phyloP scores from a whole-genome alignment of 53 echinoderm and acorn worm species.

The Arbacia lixula region DNA sequence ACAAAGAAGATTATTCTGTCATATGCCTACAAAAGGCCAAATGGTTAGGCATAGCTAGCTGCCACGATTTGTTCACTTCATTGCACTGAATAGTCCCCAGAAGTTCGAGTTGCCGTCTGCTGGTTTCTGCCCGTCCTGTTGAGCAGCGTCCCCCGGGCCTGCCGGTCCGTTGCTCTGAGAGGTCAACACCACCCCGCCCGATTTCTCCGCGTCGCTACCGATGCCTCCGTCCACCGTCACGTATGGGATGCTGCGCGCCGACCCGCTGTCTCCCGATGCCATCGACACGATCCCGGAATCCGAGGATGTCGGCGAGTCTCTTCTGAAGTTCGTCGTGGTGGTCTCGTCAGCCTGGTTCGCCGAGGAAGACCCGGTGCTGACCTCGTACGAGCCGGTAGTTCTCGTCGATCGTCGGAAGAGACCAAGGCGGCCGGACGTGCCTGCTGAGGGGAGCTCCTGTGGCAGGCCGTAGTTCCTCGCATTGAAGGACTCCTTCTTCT shows the following conservation, averaged over 20 bases:
- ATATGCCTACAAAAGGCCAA: too few relatives aligned
- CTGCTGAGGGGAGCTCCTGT: constrained; percentile 13
- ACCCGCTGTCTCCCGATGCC: constrained; percentile 26
- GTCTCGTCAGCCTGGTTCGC: neutral
- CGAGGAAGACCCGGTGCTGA: neutral
- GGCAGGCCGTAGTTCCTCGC: constrained; percentile 13
- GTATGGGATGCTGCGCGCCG: constrained; percentile 30
- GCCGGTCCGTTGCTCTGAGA: neutral
- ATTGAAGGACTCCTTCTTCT: constrained; percentile 3
- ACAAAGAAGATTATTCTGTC: too few relatives aligned
- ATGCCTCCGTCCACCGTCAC: constrained; percentile 2
- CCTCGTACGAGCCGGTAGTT: constrained; percentile 10
- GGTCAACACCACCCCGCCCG: constrained; percentile 25
- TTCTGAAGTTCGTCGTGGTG: constrained; percentile 8
- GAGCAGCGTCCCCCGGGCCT: neutral
- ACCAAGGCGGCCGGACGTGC: constrained; percentile 18
- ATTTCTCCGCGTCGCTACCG: neutral
- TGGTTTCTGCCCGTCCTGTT: neutral
- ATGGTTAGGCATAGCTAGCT: too few relatives aligned
- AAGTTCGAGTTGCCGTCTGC: constrained; percentile 37
- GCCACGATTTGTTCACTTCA: too few relatives aligned
- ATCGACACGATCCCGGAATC: constrained; percentile 31
- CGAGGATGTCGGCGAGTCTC: constrained; percentile 48
- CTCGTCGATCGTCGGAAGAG: constrained; percentile 26
- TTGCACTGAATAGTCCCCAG: constrained; percentile 29